Evolutionary conservation across 2,113 vertebrate species (phyloP), one percentile per base, ranked within the genome.

Genomic region (Myodes glareolus): DNA sequence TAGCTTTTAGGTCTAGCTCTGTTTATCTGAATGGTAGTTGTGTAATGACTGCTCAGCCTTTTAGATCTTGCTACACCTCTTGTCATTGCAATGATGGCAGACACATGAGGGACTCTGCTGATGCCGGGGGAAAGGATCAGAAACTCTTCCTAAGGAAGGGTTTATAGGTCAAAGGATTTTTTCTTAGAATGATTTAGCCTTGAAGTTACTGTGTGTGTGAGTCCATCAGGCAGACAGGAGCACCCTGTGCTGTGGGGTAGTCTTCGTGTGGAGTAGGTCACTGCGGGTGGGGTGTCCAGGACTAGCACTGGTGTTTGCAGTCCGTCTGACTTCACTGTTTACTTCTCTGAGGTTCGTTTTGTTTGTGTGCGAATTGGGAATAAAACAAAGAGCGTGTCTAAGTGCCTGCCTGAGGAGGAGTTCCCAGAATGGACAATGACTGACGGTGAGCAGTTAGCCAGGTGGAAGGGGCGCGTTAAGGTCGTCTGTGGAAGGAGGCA

Each of bases 71-170:
- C n/a, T 55, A 6, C 1, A 2, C 47, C 52, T 14, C 42, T 0
- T 52, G n/a, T 17, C 12, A 76, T 36, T 67, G 27, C 0, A n/a
- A 36, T 0, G 0, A 19, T 0, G 0, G 3, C 21, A 7, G 1
- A 52, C 0, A 0, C 7, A 0, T 0, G 1, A 77, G 17, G 9
- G 10, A 23, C n/a, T 80, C 3, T 0, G n/a, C 1, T 19, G 76
- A 25, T 14, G 0, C 16, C 42, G 42, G 13, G 13, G 9, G 12
- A 33, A 36, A 12, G 33, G 0, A 21, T 0, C n/a, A 33, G 58
- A 7, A 23, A 2, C 70, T 58, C 61, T 50, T 63, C 47, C 33
- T 12, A 47, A 75, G 50, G 29, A 86, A 55, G 10, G 6, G 29
- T 47, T 50, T 52, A 50, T n/a, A 2, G 5, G 31, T 21, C 0